Percentiles rank a stretch among this genome's conserved stretches.
Conservation (phyloP, 2,113 vertebrate species). For the Actenoides lindsayi region DNA sequence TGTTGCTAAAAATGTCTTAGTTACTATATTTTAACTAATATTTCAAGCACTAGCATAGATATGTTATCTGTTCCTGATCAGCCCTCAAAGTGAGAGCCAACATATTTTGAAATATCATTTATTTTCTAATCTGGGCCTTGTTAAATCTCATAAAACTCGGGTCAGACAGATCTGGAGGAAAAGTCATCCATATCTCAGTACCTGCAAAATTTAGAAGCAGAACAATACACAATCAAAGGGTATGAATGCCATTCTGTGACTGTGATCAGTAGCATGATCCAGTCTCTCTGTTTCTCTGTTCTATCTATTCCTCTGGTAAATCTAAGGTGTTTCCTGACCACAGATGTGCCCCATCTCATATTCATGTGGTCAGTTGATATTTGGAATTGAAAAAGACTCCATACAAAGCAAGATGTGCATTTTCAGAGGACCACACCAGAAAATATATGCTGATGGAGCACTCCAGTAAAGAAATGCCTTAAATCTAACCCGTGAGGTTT, state of each 20-base stretch:
- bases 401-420: not conserved
- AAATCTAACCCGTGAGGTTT: not conserved
- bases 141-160: not conserved
- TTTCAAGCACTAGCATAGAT: not conserved
- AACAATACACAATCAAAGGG: not conserved
- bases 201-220: not conserved
- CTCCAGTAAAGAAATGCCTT: not conserved
- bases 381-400: not conserved
- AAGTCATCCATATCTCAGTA: not conserved
- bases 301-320: not conserved
- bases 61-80: not conserved
- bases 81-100: not conserved
- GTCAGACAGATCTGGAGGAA: not conserved
- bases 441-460: not conserved
- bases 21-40: conserved; percentile 46
- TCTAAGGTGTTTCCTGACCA: not conserved
- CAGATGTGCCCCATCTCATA: not conserved
- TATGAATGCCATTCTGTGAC: not conserved
- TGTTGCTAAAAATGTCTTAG: conserved; percentile 36
- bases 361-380: not conserved
- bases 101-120: conserved; percentile 2
- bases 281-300: not conserved
- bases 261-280: not conserved
- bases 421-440: not conserved
- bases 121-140: not conserved